Percentiles rank a stretch among this genome's conserved stretches.
These are phyloP conservation scores for Ptilorrhoa leucosticta DNA, from an alignment of 2,113 vertebrate genomes.

Conservation along the genomic window DNA sequence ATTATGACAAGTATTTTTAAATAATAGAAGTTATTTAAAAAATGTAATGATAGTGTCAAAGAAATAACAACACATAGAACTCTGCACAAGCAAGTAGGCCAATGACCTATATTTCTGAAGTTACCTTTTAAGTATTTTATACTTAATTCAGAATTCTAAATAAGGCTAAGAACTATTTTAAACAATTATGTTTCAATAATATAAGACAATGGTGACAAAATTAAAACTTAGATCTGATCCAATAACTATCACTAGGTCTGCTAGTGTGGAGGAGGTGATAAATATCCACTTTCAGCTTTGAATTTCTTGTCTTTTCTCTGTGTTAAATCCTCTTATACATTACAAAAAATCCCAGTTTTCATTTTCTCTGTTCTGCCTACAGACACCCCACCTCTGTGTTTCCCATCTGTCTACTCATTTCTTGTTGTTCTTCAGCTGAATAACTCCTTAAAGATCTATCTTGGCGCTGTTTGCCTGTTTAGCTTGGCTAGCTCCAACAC, in stretches of 20 bases:
- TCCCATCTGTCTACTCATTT: slow-evolving; percentile 23
- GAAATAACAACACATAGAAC: neutral
- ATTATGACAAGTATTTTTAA: neutral
- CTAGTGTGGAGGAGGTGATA: slow-evolving; percentile 45
- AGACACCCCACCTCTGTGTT: slow-evolving; percentile 1
- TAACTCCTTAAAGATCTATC: neutral
- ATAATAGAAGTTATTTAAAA: neutral
- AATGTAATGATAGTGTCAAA: neutral
- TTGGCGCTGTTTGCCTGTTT: neutral
- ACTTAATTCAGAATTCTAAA: slow-evolving; percentile 12
- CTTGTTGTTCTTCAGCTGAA: neutral
- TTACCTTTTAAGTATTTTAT: neutral
- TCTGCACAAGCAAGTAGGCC: neutral
- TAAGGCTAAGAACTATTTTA: neutral
- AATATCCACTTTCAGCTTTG: slow-evolving; percentile 14
- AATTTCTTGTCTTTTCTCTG: slow-evolving; percentile 7
- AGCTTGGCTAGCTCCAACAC: neutral
- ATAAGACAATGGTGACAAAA: slow-evolving; percentile 40
- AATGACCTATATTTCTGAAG: neutral
- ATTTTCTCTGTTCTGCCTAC: slow-evolving; percentile 34
- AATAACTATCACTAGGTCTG: slow-evolving; percentile 41
- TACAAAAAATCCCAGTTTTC: neutral
- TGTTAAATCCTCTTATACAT: neutral
- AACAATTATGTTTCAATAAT: slow-evolving; percentile 20
- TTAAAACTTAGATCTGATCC: slow-evolving; percentile 19